These are phyloP conservation scores for Hesperophylax magnus DNA, from an alignment of 1,140 invertebrate species.

Conservation along the genomic window DNA sequence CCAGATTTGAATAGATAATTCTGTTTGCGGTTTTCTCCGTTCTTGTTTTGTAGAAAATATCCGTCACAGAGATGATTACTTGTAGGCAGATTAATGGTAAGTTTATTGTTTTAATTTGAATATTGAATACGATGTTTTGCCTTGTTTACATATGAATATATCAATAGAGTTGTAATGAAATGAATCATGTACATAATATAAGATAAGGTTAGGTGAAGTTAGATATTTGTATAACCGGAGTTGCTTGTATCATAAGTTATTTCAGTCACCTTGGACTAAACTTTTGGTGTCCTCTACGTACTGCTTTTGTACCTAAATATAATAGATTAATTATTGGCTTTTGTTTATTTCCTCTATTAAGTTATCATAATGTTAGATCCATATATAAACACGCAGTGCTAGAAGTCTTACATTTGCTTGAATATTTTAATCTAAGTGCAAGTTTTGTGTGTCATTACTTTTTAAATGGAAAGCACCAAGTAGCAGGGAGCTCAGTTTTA, in stretches of 20 bases:
- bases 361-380: slow-evolving; percentile 16
- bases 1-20: too few relatives aligned
- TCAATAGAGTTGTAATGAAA: slow-evolving; percentile 47
- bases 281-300: slow-evolving; percentile 46
- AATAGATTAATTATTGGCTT: slow-evolving; percentile 33
- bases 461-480: slow-evolving; percentile 34
- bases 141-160: slow-evolving; percentile 48
- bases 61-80: slow-evolving; percentile 6
- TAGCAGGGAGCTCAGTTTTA: slow-evolving; percentile 16
- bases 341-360: slow-evolving; percentile 23
- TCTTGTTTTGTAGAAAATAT: slow-evolving; percentile 14
- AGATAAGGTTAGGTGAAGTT: slow-evolving; percentile 3
- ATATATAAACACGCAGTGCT: slow-evolving; percentile 20
- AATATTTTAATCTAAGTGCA: slow-evolving; percentile 38
- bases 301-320: slow-evolving; percentile 52
- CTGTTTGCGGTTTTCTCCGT: background rate
- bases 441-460: slow-evolving; percentile 38
- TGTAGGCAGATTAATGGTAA: slow-evolving; percentile 16
- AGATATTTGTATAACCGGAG: slow-evolving; percentile 20
- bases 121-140: slow-evolving; percentile 46
- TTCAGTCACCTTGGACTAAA: slow-evolving; percentile 41
- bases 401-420: slow-evolving; percentile 36
- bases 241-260: slow-evolving; percentile 45
- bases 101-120: slow-evolving; percentile 27
- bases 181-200: slow-evolving; percentile 42